Conservation (phyloP, 1,140 invertebrate species). For the Coptotermes formosanus region DNA sequence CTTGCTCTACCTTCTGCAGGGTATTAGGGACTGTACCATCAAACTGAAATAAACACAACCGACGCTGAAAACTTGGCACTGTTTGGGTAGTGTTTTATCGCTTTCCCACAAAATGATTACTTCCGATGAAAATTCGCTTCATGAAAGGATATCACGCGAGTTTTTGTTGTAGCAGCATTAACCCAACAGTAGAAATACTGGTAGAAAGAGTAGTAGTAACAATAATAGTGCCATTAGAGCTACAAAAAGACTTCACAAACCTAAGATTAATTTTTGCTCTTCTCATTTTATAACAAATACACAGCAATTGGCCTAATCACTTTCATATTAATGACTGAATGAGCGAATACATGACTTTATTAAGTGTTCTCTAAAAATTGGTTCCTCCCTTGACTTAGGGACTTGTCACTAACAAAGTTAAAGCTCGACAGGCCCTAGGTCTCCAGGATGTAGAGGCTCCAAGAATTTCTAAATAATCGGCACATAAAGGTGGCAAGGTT, state of each 20-base stretch:
- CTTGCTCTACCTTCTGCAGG: not conserved
- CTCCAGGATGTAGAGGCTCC: too few relatives aligned
- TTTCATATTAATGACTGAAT: not conserved
- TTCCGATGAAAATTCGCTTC: not conserved
- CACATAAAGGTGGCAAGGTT: too few relatives aligned
- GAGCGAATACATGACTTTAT: not conserved
- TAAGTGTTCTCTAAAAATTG: not conserved
- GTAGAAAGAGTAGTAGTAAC: not conserved
- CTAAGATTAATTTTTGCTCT: too few relatives aligned
- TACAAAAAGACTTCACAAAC: too few relatives aligned
- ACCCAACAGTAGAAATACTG: not conserved
- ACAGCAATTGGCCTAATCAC: not conserved
- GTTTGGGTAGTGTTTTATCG: not conserved
- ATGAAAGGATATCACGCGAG: too few relatives aligned
- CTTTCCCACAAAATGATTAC: not conserved
- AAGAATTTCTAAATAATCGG: too few relatives aligned
- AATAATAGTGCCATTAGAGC: not conserved
- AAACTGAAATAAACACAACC: not conserved
- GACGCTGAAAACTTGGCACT: not conserved
- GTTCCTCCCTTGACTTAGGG: too few relatives aligned
- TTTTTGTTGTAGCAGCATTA: not conserved
- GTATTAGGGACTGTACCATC: not conserved
- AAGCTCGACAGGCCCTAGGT: too few relatives aligned
- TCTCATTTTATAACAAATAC: not conserved
- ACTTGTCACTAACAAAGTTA: too few relatives aligned